Conservation (phyloP, 2,113 vertebrate species). For the Sardina pilchardus region DNA sequence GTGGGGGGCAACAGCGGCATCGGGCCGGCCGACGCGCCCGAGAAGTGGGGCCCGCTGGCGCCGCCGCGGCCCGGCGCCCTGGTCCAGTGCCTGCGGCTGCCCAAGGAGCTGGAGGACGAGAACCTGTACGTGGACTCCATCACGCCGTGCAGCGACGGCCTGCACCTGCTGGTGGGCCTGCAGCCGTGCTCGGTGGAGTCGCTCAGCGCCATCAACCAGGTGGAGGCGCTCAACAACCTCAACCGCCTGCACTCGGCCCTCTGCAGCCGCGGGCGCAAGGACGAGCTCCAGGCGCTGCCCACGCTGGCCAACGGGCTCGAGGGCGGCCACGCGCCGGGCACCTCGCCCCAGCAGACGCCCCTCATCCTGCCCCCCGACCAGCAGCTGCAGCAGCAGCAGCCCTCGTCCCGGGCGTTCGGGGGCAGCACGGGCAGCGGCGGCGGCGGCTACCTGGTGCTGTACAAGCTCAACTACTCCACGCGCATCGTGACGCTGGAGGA, state of each 20-base stretch:
- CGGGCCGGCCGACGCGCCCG: constrained; percentile 17
- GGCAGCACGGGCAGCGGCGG: constrained; percentile 62
- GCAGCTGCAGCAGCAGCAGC: constrained; percentile 72
- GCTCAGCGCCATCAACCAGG: constrained; percentile 94
- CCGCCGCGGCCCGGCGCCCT: constrained; percentile 89
- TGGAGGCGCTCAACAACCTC: constrained; percentile 98
- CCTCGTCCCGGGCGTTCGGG: constrained; percentile 53
- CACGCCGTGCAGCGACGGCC: constrained; percentile 93
- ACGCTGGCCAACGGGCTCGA: constrained; percentile 88
- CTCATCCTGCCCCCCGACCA: constrained; percentile 88
- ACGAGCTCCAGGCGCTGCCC: constrained; percentile 79
- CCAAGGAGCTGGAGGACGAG: constrained; percentile 95
- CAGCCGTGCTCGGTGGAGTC: constrained; percentile 87
- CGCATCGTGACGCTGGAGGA: constrained; percentile 95
- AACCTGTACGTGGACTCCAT: constrained; percentile 94
- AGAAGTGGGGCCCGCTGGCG: constrained; percentile 92
- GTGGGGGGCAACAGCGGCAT: not conserved
- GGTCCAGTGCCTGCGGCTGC: constrained; percentile 93
- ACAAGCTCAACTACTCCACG: constrained; percentile 97
- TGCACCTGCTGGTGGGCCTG: constrained; percentile 91
- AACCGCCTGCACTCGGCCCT: constrained; percentile 98
- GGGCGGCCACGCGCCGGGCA: constrained; percentile 70
- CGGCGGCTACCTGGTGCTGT: constrained; percentile 93
- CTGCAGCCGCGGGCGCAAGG: constrained; percentile 88
- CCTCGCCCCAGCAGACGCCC: constrained; percentile 75